phyloP scores from a whole-genome alignment of 2,797 vertebrate genomes.

The Acanthurus lineatus region DNA sequence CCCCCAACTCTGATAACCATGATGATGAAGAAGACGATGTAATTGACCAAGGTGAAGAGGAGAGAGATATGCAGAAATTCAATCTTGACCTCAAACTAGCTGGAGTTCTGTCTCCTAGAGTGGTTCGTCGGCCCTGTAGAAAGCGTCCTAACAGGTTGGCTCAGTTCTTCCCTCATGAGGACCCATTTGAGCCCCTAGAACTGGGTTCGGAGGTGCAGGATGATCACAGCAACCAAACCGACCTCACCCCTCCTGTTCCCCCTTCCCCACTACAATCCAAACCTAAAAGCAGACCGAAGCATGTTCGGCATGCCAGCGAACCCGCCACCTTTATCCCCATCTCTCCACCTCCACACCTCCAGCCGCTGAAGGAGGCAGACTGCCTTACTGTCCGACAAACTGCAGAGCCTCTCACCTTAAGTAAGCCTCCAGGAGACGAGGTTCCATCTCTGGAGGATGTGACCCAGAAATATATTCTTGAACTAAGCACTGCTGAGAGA shows the following conservation, averaged over 20 bases:
- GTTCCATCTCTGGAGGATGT: slow-evolving; percentile 91
- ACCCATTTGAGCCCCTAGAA: slow-evolving; percentile 75
- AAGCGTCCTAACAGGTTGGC: slow-evolving; percentile 88
- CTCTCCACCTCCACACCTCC: slow-evolving; percentile 82
- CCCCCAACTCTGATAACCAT: slow-evolving; percentile 63
- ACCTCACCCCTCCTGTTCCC: slow-evolving; percentile 61
- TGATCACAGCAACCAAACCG: slow-evolving; percentile 19
- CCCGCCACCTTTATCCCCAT: slow-evolving; percentile 91
- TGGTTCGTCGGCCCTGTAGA: slow-evolving; percentile 88
- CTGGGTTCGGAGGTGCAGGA: slow-evolving; percentile 63
- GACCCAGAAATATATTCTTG: slow-evolving; percentile 91
- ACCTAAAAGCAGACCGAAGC: slow-evolving; percentile 84
- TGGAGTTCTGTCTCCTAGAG: slow-evolving; percentile 87
- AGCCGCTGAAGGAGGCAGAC: slow-evolving; percentile 65
- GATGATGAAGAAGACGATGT: slow-evolving; percentile 69
- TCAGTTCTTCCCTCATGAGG: slow-evolving; percentile 82
- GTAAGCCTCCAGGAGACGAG: slow-evolving; percentile 77
- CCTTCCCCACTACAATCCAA: slow-evolving; percentile 49
- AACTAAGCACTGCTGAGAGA: slow-evolving; percentile 80
- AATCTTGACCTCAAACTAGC: slow-evolving; percentile 89
- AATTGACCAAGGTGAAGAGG: slow-evolving; percentile 56
- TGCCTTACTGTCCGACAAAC: slow-evolving; percentile 42
- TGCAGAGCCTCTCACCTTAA: slow-evolving; percentile 66
- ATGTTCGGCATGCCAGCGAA: slow-evolving; percentile 93
- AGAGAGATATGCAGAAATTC: slow-evolving; percentile 74